Conservation (phyloP, 2,888 invertebrate genomes). For the Trachelus troglodyta region DNA sequence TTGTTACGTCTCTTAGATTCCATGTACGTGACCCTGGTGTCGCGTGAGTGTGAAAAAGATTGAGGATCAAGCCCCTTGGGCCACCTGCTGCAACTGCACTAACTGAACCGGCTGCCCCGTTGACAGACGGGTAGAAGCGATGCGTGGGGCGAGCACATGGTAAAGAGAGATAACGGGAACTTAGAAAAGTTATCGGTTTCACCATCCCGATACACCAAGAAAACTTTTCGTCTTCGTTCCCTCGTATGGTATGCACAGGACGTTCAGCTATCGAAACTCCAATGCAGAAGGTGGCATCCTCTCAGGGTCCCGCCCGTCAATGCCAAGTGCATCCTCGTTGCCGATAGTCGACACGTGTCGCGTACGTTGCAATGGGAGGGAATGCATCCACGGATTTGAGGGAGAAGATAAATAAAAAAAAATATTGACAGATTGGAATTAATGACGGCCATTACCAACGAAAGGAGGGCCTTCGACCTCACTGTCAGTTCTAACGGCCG, state of each 20-base stretch:
- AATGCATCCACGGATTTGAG: not conserved
- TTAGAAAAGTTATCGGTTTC: not conserved
- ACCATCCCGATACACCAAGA: conserved; percentile 18
- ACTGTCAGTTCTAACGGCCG: not conserved
- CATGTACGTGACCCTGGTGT: not conserved
- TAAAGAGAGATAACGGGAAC: conserved; percentile 19
- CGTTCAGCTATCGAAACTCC: not conserved
- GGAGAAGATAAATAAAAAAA: not conserved
- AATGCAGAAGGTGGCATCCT: not conserved
- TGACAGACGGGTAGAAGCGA: conserved; percentile 29
- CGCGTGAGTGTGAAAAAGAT: not conserved
- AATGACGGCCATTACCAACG: not conserved
- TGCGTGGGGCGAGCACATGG: conserved; percentile 36
- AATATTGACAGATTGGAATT: not conserved
- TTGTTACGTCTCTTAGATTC: not conserved
- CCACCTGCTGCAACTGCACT: conserved; percentile 27
- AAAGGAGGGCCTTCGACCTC: not conserved
- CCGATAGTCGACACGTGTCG: not conserved
- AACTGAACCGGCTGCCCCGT: conserved; percentile 26
- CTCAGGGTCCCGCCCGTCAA: not conserved
- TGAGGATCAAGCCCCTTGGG: conserved; percentile 10
- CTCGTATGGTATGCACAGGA: not conserved
- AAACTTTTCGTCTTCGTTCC: conserved; percentile 9
- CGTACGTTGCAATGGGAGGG: not conserved
- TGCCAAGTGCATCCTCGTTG: not conserved